Base-by-base conservation (phyloP, 2,113 vertebrate genomes). In the Gracilinanus agilis region DNA sequence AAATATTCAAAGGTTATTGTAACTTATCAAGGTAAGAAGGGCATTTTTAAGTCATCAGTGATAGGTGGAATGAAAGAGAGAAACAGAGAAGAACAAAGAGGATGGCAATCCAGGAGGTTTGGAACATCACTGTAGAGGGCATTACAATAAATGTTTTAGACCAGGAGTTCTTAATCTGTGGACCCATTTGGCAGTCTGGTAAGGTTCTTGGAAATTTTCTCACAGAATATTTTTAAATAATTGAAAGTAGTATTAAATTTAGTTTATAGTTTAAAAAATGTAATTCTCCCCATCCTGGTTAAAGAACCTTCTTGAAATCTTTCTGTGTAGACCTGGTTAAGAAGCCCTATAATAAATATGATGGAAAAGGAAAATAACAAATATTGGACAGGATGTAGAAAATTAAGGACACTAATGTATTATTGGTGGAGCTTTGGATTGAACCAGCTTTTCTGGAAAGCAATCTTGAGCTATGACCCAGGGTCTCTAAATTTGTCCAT, bases 11-110 rank as follows among this genome's bases (percentile, higher is more conserved):
- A 95, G 67, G 10, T 56, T 92, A 94, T 4, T 44, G 0, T 93
- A 3, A 40, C 91, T 88, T 56, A 54, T 94, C 25, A 95, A 95
- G 89, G 19, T 49, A 90, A 92, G 55, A 9, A 67, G 89, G 54
- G 75, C 9, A 24, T 92, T 95, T 93, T 24, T 90, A 40, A 92
- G 54, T 89, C 40, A 13, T 56, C 27, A n/a, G 6, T 2, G 83
- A 4, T 10, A 90, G 53, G 53, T 44, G 4, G 56, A 89, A 90
- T 92, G 91, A 95, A 44, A 90, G 1, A 0, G 0, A 92, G 90
- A 88, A 34, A 91, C 53, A 95, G 90, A 88, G 40, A 91, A 90
- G 90, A 25, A 53, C 11, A 89, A 90, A 97, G 40, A 93, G 24
- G 19, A 0, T 3, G 8, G 49, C 89, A 2, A 24, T 89, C 29